Conservation (phyloP, 2,797 vertebrate species). For the Vespertilio murinus region DNA sequence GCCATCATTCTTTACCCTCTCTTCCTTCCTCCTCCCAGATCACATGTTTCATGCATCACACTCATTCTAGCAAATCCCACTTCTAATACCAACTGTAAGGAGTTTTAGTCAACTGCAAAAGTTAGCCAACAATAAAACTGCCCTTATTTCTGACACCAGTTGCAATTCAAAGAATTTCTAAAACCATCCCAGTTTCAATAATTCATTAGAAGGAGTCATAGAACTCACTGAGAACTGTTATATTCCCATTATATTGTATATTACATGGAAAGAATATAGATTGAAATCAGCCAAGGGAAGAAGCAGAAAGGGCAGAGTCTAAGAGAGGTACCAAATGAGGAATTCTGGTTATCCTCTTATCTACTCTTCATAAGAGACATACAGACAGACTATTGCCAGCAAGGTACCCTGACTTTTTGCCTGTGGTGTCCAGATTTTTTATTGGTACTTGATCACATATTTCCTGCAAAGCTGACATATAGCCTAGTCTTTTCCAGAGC, state of each 20-base stretch:
- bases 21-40: background rate
- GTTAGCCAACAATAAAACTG: background rate
- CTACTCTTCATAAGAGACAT: background rate
- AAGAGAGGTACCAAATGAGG: background rate
- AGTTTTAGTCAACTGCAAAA: background rate
- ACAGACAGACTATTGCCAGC: background rate
- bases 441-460: background rate
- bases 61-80: background rate
- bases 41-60: background rate
- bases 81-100: background rate
- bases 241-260: background rate
- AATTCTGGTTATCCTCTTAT: background rate
- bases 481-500: background rate
- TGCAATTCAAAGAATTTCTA: background rate
- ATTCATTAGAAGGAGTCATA: constrained; percentile 26
- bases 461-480: background rate
- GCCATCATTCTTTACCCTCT: background rate
- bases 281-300: background rate
- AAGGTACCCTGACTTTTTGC: background rate
- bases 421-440: constrained; percentile 13
- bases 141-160: background rate
- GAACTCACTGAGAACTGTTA: constrained; percentile 42
- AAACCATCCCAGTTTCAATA: constrained; percentile 24
- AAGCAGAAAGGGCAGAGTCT: background rate
- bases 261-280: background rate